Evolutionary conservation across 2,113 vertebrate genomes (phyloP).

Genomic region (Dascyllus trimaculatus): DNA sequence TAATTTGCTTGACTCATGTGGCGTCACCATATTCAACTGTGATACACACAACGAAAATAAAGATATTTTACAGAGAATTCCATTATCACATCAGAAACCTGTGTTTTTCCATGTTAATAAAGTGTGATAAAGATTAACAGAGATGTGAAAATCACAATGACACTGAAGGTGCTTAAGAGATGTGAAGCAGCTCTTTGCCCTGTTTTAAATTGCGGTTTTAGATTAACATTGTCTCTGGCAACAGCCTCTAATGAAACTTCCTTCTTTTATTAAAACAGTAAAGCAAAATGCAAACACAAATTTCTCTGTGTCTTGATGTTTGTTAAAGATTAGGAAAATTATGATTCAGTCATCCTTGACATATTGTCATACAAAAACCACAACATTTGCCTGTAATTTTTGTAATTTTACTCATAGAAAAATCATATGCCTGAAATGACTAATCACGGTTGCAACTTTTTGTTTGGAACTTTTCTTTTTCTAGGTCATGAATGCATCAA

Average conservation of each 20-base stretch:
- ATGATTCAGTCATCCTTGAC: background rate
- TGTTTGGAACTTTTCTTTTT: too few relatives aligned
- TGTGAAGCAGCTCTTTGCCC: background rate
- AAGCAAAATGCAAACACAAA: too few relatives aligned
- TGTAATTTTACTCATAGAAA: background rate
- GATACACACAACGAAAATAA: background rate
- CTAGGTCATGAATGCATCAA: too few relatives aligned
- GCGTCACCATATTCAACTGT: background rate
- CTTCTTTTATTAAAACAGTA: background rate
- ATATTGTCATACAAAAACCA: background rate
- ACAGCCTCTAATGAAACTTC: background rate
- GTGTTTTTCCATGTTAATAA: background rate
- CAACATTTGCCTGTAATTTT: background rate
- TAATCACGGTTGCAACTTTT: background rate
- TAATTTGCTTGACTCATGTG: background rate
- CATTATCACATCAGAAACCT: constrained; percentile 18
- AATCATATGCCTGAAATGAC: background rate
- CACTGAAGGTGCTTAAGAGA: background rate
- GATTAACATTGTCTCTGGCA: background rate
- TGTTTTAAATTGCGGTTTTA: background rate
- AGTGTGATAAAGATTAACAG: constrained; percentile 4
- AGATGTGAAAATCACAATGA: background rate
- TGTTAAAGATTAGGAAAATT: background rate
- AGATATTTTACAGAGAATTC: background rate
- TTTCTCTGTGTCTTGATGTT: background rate